Base-by-base conservation (phyloP, 2,113 vertebrate species). In the Xiphorhynchus elegans region DNA sequence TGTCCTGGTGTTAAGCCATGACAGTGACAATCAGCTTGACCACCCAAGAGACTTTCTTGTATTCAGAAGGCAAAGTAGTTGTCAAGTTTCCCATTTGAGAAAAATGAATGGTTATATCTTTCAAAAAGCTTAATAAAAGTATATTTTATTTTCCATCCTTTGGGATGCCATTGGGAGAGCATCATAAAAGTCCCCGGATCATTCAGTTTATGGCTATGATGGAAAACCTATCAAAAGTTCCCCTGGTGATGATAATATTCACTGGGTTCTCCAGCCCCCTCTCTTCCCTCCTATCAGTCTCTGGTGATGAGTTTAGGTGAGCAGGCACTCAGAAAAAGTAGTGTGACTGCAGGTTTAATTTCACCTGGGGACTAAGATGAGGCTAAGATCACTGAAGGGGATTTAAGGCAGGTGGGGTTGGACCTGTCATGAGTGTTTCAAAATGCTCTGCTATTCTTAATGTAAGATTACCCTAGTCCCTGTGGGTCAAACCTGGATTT, bases 361-460 rank as follows among this genome's bases (percentile, higher is more conserved):
- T 97, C 95, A 94, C 63, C 2, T 68, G 59, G 73, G 74, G 73
- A 74, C 74, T 89, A 60, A 83, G 85, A 95, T 80, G 75, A 83
- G 75, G 92, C 92, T 79, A 87, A 90, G 70, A 92, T 70, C 74
- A 95, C 75, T 96, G 94, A 84, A 95, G 73, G 83, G 97, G 95
- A 97, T 97, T 97, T 97, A 97, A 95, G 78, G 82, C 90, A 96
- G 89, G 89, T 95, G 82, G 78, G 44, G 92, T 69, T 91, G 62
- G 89, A 94, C 58, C 56, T 94, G 87, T 89, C 94, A 93, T 59
- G 49, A 74, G 59, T 77, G 73, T 96, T 97, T 96, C 84, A 95
- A 86, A 96, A 95, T 90, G 70, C 67, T 95, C 73, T 96, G 91
- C 94, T 95, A 85, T 96, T 91, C 82, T 59, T 89, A 91, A 88